Evolutionary conservation across 2,888 invertebrate species (phyloP).

Genomic region (Amphipyra tragopoginis): DNA sequence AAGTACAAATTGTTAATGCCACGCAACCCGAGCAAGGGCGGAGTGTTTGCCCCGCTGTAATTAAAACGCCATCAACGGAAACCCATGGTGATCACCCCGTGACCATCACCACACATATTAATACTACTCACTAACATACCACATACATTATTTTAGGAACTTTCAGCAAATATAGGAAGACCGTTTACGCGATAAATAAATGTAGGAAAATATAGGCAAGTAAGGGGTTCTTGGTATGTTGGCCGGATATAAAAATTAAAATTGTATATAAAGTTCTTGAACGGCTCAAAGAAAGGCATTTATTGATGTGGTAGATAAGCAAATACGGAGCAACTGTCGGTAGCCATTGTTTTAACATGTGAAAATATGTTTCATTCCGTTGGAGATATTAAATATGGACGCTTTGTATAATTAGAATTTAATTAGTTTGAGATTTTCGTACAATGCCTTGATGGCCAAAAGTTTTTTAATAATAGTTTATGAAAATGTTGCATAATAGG

Average conservation of each 20-base stretch:
- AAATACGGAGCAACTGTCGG: conserved; percentile 79
- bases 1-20: conserved; percentile 42
- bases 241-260: conserved; percentile 78
- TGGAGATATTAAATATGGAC: conserved; percentile 77
- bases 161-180: conserved; percentile 53
- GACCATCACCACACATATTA: conserved; percentile 84
- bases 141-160: conserved; percentile 68
- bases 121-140: conserved; percentile 70
- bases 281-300: conserved; percentile 83
- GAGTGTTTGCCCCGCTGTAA: conserved; percentile 78
- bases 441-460: conserved; percentile 31
- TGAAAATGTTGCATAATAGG: too few relatives aligned
- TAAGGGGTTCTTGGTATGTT: conserved; percentile 57
- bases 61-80: conserved; percentile 81
- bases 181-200: conserved; percentile 2
- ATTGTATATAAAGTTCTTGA: conserved; percentile 79
- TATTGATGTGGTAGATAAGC: conserved; percentile 83
- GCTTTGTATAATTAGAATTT: conserved; percentile 80
- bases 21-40: conserved; percentile 64
- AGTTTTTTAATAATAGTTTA: too few relatives aligned
- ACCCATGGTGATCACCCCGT: conserved; percentile 75
- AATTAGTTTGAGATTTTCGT: conserved; percentile 71
- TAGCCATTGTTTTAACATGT: conserved; percentile 88
- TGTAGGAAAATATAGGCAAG: not conserved
- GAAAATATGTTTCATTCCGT: conserved; percentile 80